phyloP scores from a whole-genome alignment of 1,140 invertebrate genomes.

The Medauroidea extradentata region DNA sequence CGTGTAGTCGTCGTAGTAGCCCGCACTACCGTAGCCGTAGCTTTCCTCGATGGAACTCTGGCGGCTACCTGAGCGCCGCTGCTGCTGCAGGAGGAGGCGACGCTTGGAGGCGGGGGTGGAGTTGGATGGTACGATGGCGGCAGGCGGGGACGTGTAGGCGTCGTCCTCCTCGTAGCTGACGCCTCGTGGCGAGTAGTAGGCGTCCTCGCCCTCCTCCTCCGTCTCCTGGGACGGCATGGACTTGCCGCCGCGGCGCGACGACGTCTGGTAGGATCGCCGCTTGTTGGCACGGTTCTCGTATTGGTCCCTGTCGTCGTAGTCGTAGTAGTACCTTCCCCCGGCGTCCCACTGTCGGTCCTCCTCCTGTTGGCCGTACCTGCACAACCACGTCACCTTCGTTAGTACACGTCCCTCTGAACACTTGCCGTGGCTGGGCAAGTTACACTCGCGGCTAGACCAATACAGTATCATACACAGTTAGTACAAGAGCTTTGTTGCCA shows the following conservation, averaged over 20 bases:
- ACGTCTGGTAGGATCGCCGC: constrained; percentile 18
- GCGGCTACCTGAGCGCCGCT: constrained; percentile 1
- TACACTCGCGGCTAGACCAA: too few species aligned
- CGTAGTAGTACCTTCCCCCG: constrained; percentile 50
- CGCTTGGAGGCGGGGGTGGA: background rate
- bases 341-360: constrained; percentile 66
- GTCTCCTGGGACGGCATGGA: background rate
- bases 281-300: constrained; percentile 37
- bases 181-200: constrained; percentile 4
- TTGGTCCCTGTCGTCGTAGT: constrained; percentile 41
- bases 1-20: constrained; percentile 31
- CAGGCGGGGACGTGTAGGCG: constrained; percentile 7
- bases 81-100: background rate
- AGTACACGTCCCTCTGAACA: too few species aligned
- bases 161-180: constrained; percentile 11
- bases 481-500: too few species aligned
- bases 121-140: background rate
- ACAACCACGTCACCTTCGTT: too few species aligned
- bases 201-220: constrained; percentile 4
- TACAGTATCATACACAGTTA: too few species aligned
- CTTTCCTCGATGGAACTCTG: constrained; percentile 5
- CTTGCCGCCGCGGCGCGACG: constrained; percentile 7
- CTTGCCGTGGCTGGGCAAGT: too few species aligned
- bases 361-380: constrained; percentile 54
- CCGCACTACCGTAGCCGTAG: constrained; percentile 11